phyloP scores from a whole-genome alignment of 2,888 invertebrate species.

The Lasiommata megera region DNA sequence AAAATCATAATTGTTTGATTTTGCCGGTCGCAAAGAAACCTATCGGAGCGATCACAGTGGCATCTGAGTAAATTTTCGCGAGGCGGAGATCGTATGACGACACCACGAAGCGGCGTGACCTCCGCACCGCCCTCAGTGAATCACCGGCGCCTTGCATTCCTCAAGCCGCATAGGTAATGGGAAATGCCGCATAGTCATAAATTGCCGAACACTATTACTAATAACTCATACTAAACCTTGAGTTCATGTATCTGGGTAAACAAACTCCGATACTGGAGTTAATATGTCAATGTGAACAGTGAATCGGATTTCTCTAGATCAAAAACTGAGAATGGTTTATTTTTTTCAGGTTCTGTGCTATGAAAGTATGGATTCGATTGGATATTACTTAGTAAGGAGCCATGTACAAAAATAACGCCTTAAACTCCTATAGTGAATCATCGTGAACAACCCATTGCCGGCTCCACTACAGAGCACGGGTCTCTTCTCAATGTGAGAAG shows the following conservation, averaged over 20 bases:
- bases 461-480: too few species aligned
- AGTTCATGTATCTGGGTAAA: neutral
- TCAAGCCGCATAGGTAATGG: constrained; percentile 65
- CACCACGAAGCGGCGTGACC: constrained; percentile 61
- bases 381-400: too few species aligned
- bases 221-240: constrained; percentile 38
- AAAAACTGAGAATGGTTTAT: too few species aligned
- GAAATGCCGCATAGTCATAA: constrained; percentile 67
- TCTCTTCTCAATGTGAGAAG: too few species aligned
- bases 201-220: constrained; percentile 50
- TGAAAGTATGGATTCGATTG: too few species aligned
- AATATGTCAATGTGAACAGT: neutral
- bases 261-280: neutral
- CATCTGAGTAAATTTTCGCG: constrained; percentile 10
- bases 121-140: constrained; percentile 52
- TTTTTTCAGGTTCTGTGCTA: too few species aligned
- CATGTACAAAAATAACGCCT: too few species aligned
- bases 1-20: too few species aligned
- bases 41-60: neutral
- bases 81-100: constrained; percentile 47
- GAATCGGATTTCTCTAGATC: too few species aligned
- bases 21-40: neutral
- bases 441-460: too few species aligned
- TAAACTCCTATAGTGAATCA: too few species aligned
- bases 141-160: constrained; percentile 51